A percentile compares a stretch with the other conserved stretches of the same genome.
phyloP scores from a whole-genome alignment of 2,797 vertebrate species.

The Acropternis orthonyx region DNA sequence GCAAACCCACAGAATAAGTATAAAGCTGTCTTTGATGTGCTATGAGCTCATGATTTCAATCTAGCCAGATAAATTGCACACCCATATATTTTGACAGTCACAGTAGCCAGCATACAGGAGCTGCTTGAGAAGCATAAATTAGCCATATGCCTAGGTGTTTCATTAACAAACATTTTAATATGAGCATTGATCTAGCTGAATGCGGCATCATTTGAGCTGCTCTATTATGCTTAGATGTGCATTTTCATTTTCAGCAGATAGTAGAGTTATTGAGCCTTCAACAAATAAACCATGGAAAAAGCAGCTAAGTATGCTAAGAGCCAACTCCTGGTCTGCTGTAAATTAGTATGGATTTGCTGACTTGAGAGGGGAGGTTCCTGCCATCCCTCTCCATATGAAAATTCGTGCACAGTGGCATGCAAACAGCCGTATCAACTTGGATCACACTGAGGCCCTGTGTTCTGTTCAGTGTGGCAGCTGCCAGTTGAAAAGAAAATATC shows the following conservation, averaged over 20 bases:
- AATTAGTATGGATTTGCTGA: not conserved
- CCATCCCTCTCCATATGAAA: not conserved
- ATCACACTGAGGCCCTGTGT: not conserved
- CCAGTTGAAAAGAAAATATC: not conserved
- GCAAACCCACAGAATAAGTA: not conserved
- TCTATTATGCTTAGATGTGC: not conserved
- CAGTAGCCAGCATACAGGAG: not conserved
- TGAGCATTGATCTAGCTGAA: slow-evolving; percentile 29
- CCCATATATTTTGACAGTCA: slow-evolving; percentile 32
- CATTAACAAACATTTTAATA: slow-evolving; percentile 15
- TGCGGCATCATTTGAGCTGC: not conserved
- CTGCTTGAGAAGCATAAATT: slow-evolving; percentile 9
- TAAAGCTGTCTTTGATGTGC: slow-evolving; percentile 41
- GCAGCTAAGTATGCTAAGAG: not conserved
- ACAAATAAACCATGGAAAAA: not conserved
- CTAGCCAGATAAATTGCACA: slow-evolving; percentile 34
- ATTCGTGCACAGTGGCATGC: not conserved
- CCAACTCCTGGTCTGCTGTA: not conserved
- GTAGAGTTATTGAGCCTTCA: not conserved
- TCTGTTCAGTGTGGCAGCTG: not conserved
- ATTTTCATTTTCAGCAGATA: slow-evolving; percentile 16
- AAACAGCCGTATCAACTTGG: not conserved
- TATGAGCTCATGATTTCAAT: slow-evolving; percentile 39
- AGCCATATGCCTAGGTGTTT: slow-evolving; percentile 30
- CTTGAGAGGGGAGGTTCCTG: not conserved